Evolutionary conservation across 2,888 invertebrate species (phyloP), one percentile per base, ranked within the genome.

Genomic region (Gastracanthus pulcherrimus): DNA sequence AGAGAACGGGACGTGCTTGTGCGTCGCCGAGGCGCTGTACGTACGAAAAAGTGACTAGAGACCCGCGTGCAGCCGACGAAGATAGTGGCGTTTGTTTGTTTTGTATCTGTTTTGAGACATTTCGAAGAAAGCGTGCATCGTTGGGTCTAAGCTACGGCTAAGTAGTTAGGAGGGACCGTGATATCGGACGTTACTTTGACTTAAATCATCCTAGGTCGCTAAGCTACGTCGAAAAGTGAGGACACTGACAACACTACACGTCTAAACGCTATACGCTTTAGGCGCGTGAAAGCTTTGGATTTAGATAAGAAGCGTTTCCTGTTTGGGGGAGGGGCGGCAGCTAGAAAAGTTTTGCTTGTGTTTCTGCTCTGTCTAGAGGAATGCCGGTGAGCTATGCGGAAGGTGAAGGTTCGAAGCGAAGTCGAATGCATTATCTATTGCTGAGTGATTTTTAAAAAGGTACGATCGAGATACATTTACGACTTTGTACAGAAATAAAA

Each of bases 151-250:
- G 87, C 91, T 91, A 91, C 90, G 86, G 89, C 91, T 91, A 91
- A 90, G 90, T 92, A 91, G 90, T 91, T 89, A 92, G 92, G 92
- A 92, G 92, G 92, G 92, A 92, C 91, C 91, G 92, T 92, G 92
- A 92, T 92, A 91, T 92, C 92, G 92, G 92, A 92, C 92, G 92
- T 92, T 90, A 83, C 77, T 87, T 91, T 90, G 88, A 88, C 87
- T 88, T 89, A 89, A 89, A 89, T 88, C 88, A 89, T 88, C 87
- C 89, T 90, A 90, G 86, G 86, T 85, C 86, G 83, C 87, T 89
- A 88, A 81, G 80, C 86, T 89, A 87, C 82, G 80, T 75, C 85
- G 82, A 85, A 86, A 86, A 29, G 74, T 76, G 72, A 74, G 62
- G 74, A 82, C 79, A 78, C 66, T 38, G 64, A 81, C 34, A 71